Evolutionary conservation across 2,888 invertebrate species (phyloP), one percentile per base, ranked within the genome.

Genomic region (Meganola albula): DNA sequence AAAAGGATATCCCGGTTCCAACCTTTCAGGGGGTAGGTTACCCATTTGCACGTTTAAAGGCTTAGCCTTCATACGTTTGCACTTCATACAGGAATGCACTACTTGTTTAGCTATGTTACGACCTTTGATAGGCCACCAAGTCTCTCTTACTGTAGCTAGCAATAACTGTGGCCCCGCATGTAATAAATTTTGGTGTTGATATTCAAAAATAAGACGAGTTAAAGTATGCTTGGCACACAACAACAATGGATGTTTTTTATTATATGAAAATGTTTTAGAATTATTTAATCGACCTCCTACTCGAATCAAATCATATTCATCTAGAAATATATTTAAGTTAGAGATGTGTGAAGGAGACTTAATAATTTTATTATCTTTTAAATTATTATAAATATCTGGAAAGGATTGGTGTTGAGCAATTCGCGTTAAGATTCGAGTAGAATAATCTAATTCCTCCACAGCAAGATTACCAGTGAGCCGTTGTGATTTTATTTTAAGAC

Each of bases 201-300:
- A 13, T 12, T 27, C 23, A 11, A 34, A 28, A 4, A 28, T 12
- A 10, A 34, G 18, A 1, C 27, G 23, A 18, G 33, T 33, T 1
- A 28, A 27, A 16, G 1, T 12, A 10, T 28, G 33, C 12, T 27
- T 28, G 13, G 27, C 24, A n/a, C 22, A 13, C 12, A 34, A 28
- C 33, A 28, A 27, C n/a, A n/a, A n/a, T 4, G 33, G 27, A 24
- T 34, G 27, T 13, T 34, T 32, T 27, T 34, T 34, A 20, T 28
- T 18, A 4, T 34, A 28, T 0, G 27, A 10, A 1, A 34, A 34
- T 3, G 16, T 12, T 8, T 23, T 18, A 7, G 33, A 34, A 4
- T 34, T 11, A n/a, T 4, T 4, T 18, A 33, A 2, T 16, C 27
- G 27, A 1, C 33, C 33, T 2, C 33, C 27, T 8, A 20, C 33